Conservation (phyloP, 2,113 vertebrate genomes). For the Sigmodon hispidus region DNA sequence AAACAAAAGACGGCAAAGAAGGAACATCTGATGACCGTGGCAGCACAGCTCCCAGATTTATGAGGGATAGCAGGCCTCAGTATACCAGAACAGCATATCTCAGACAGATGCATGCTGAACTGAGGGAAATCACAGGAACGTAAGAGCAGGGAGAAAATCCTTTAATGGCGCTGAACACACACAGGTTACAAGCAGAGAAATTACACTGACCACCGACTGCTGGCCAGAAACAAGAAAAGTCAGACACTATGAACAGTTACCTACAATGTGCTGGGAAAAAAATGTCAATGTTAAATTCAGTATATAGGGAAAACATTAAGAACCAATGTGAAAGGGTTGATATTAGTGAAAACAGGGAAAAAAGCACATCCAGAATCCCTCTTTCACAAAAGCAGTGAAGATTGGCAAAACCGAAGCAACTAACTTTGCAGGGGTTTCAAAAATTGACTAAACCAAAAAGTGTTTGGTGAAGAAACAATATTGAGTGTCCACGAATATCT, state of each 20-base stretch:
- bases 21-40: not conserved
- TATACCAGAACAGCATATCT: not conserved
- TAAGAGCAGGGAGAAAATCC: not conserved
- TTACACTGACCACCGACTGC: not conserved
- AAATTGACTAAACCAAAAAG: not conserved
- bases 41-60: not conserved
- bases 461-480: not conserved
- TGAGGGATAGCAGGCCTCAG: not conserved
- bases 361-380: not conserved
- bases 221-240: not conserved
- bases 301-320: not conserved
- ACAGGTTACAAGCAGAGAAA: not conserved
- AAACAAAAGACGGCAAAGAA: not conserved
- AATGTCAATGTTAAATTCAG: not conserved
- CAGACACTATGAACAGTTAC: not conserved
- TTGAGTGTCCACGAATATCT: not conserved
- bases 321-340: not conserved
- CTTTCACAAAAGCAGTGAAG: conserved; percentile 8
- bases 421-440: conserved; percentile 21
- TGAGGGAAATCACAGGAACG: not conserved
- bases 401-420: not conserved
- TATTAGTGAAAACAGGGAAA: conserved; percentile 23
- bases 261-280: not conserved
- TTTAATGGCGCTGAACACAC: not conserved
- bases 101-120: not conserved